Percentiles rank a stretch among this genome's conserved stretches.
Conservation (phyloP, 2,888 invertebrate genomes). For the Noctua comes region DNA sequence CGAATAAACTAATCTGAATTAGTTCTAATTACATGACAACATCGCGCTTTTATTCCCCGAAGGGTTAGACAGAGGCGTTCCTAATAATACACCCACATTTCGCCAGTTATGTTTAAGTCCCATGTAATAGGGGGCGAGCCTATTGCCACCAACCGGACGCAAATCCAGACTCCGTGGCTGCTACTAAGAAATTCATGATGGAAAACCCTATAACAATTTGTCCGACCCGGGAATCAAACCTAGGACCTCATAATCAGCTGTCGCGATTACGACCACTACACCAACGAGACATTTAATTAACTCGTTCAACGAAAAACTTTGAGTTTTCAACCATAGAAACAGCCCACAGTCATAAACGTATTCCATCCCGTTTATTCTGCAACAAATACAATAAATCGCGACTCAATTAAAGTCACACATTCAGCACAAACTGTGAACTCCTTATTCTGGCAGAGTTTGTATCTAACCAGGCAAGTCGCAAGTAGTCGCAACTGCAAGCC, state of each 20-base stretch:
- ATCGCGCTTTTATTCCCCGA: too few relatives aligned
- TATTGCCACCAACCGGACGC: too few relatives aligned
- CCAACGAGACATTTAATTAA: background rate
- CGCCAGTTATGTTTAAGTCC: too few relatives aligned
- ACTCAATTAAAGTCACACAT: constrained; percentile 41
- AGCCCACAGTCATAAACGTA: constrained; percentile 3
- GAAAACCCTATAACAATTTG: too few relatives aligned
- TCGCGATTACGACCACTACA: too few relatives aligned
- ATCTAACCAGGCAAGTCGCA: constrained; percentile 41
- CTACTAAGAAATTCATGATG: too few relatives aligned
- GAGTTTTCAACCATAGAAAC: background rate
- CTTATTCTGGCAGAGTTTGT: constrained; percentile 45
- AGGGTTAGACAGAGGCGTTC: too few relatives aligned
- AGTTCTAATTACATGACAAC: background rate
- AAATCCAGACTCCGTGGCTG: too few relatives aligned
- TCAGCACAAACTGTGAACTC: constrained; percentile 25
- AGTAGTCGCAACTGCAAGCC: constrained; percentile 23
- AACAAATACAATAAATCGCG: constrained; percentile 40
- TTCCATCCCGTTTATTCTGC: constrained; percentile 23
- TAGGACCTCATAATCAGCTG: too few relatives aligned
- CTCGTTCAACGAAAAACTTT: background rate
- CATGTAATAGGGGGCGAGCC: too few relatives aligned
- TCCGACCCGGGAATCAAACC: too few relatives aligned
- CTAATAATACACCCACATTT: too few relatives aligned
- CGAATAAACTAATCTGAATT: background rate